Percentiles rank a stretch among this genome's conserved stretches.
phyloP scores from a whole-genome alignment of 2,888 invertebrate genomes.

The Mesorhabditis sp. region DNA sequence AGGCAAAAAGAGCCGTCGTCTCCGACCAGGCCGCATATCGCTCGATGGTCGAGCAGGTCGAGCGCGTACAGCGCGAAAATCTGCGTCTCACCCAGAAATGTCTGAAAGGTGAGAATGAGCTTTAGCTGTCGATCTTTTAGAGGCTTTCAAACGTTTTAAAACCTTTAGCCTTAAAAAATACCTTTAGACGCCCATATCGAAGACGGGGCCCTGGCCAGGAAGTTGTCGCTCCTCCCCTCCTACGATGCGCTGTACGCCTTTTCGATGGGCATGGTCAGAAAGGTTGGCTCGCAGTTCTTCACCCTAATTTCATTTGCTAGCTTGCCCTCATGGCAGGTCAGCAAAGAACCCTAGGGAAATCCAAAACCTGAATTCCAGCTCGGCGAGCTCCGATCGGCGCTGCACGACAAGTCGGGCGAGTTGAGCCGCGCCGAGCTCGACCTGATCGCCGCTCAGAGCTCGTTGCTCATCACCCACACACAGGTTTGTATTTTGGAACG shows the following conservation, averaged over 20 bases:
- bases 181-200: constrained; percentile 23
- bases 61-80: constrained; percentile 52
- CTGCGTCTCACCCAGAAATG: constrained; percentile 38
- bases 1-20: constrained; percentile 35
- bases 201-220: constrained; percentile 29
- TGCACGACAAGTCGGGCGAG: constrained; percentile 45
- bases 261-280: constrained; percentile 44
- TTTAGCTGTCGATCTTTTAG: background rate
- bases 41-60: constrained; percentile 50
- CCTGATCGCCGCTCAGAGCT: constrained; percentile 45
- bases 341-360: background rate
- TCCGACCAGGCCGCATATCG: constrained; percentile 46
- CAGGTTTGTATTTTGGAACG: constrained; percentile 23
- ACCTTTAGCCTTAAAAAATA: constrained; percentile 17
- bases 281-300: background rate
- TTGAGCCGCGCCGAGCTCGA: constrained; percentile 40
- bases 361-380: constrained; percentile 24
- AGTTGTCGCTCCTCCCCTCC: constrained; percentile 47
- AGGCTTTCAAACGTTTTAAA: constrained; percentile 13
- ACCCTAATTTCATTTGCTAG: background rate
- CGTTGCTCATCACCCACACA: constrained; percentile 47
- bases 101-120: constrained; percentile 15
- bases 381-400: constrained; percentile 30
- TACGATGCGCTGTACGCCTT: constrained; percentile 57
- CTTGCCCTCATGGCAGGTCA: background rate